Base-by-base conservation (phyloP, 2,888 invertebrate genomes). In the Theodoxus fluviatilis region DNA sequence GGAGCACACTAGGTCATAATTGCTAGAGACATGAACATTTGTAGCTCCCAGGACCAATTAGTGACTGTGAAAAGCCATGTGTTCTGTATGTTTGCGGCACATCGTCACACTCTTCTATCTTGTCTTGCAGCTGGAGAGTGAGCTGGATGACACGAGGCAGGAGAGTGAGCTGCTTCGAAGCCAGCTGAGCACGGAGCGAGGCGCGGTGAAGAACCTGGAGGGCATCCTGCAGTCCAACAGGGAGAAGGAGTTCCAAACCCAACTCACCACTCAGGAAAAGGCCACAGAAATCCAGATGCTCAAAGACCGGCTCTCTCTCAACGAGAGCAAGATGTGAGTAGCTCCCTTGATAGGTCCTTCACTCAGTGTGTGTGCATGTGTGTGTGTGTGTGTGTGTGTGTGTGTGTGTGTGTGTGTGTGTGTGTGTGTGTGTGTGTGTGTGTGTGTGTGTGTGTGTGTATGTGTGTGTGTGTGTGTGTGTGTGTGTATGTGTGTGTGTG, bases 241-340 rank as follows among this genome's bases (percentile, higher is more conserved):
- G 6, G 86, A 87, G 75, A 88, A 87, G 74, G 88, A 88, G 73
- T 88, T 87, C 82, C 84, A 84, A 73, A 76, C 78, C 12, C 86
- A 87, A 74, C 75, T 87, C 37, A 74, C 81, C 22, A 71, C 81
- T 25, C 87, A 88, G 78, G 87, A 88, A 74, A 81, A 80, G 63
- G 79, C 79, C 37, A 83, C 86, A 0, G 88, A 88, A 75, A 80
- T 86, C 22, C 84, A 86, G 74, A 81, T 86, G 76, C 74, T 87
- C 35, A 85, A 83, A 74, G 87, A 87, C 73, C 75, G 86, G 55
- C 79, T 87, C n/a, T 78, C 82, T 15, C 81, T 86, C 25, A 85
- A 84, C 71, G 87, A 87, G 63, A 84, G 84, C 70, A 87, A 87
- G 78, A 78, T 87, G 87, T 87, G 76, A 81, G 84, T 75, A 18